A percentile compares a stretch with the other conserved stretches of the same genome.
Evolutionary conservation across 2,113 vertebrate genomes (phyloP).

Genomic region (Scomber japonicus): DNA sequence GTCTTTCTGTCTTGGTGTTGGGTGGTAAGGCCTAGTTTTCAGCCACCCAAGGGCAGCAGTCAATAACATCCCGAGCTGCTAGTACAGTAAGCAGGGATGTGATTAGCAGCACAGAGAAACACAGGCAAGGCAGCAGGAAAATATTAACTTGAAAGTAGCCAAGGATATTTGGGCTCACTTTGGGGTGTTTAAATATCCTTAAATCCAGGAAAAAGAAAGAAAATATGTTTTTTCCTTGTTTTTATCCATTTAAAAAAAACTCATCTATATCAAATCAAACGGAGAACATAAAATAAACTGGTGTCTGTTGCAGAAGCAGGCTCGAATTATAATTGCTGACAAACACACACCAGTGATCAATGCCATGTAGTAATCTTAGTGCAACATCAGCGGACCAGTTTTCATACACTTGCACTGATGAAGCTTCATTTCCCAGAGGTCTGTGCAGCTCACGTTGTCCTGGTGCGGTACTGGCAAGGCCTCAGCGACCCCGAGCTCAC

Average conservation of each 20-base stretch:
- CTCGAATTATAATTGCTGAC: slow-evolving; percentile 22
- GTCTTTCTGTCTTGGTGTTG: slow-evolving; percentile 72
- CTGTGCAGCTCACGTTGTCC: slow-evolving; percentile 35
- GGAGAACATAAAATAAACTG: neutral
- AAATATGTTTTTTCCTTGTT: neutral
- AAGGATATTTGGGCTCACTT: slow-evolving; percentile 4
- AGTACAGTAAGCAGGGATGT: slow-evolving; percentile 48
- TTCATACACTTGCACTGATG: slow-evolving; percentile 25
- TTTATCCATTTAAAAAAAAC: neutral
- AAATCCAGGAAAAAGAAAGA: neutral
- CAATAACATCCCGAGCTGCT: slow-evolving; percentile 71
- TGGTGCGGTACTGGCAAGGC: slow-evolving; percentile 48
- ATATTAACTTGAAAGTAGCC: slow-evolving; percentile 44
- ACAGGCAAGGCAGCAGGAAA: slow-evolving; percentile 30
- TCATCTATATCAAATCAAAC: neutral
- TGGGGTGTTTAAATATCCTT: slow-evolving; percentile 19
- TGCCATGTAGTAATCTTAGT: slow-evolving; percentile 10
- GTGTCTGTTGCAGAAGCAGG: neutral
- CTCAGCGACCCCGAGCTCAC: slow-evolving; percentile 75
- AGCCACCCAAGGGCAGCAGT: slow-evolving; percentile 82
- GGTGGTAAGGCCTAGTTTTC: slow-evolving; percentile 79
- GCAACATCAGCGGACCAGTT: slow-evolving; percentile 41
- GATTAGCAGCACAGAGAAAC: slow-evolving; percentile 37
- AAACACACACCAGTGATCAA: slow-evolving; percentile 31
- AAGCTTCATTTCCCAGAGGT: slow-evolving; percentile 66